Percentiles rank a stretch among this genome's conserved stretches.
These are phyloP conservation scores for Solea senegalensis DNA, from an alignment of 2,113 vertebrate genomes.

Conservation along the genomic window DNA sequence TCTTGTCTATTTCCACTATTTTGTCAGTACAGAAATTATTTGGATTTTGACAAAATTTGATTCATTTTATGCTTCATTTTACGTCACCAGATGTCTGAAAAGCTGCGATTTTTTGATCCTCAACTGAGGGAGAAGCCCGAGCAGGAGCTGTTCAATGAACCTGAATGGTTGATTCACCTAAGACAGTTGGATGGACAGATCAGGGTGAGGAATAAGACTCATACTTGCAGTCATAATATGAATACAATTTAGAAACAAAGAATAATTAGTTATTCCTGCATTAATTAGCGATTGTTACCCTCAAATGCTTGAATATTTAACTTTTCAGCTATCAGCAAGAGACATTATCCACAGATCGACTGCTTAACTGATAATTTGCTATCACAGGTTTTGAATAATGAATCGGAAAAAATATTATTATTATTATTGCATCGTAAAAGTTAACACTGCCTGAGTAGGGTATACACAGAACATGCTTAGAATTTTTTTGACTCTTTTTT, in stretches of 20 bases:
- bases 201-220: slow-evolving; percentile 77
- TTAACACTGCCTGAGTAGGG: no score
- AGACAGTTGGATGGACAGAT: slow-evolving; percentile 86
- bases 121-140: slow-evolving; percentile 95
- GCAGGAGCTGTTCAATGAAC: slow-evolving; percentile 90
- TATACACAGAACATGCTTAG: neutral
- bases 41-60: neutral
- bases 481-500: neutral
- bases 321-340: no score
- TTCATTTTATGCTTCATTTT: neutral
- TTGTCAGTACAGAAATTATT: neutral
- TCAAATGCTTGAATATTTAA: no score
- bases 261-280: no score
- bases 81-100: slow-evolving; percentile 86
- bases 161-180: slow-evolving; percentile 88
- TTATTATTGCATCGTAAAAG: no score
- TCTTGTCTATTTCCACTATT: neutral
- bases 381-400: no score
- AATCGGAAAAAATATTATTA: no score
- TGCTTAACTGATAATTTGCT: no score
- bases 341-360: no score
- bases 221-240: neutral
- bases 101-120: slow-evolving; percentile 92
- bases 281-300: no score
- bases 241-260: neutral